A percentile compares a stretch with the other conserved stretches of the same genome.
Evolutionary conservation across 92 coral and sea anemone species (phyloP).

Genomic region (Hydrozoanthus gracilis): DNA sequence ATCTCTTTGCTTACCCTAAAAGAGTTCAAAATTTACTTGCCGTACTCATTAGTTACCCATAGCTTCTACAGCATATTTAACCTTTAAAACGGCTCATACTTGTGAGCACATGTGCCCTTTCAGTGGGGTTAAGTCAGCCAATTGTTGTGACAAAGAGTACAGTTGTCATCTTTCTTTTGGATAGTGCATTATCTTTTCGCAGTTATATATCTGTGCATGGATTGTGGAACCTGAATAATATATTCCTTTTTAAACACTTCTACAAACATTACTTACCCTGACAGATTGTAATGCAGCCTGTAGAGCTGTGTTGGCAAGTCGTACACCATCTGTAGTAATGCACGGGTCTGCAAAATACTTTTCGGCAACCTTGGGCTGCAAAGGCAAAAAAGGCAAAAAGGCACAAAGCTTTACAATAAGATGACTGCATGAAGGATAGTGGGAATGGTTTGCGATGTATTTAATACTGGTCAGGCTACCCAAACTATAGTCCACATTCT

Average conservation of each 20-base stretch:
- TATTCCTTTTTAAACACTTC: neutral
- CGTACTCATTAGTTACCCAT: too few relatives aligned
- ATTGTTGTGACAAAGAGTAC: too few relatives aligned
- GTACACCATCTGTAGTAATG: conserved; percentile 77
- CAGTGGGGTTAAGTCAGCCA: too few relatives aligned
- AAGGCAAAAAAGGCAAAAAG: conserved; percentile 3
- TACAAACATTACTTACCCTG: conserved; percentile 69
- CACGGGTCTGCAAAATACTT: conserved; percentile 77
- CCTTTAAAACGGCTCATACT: too few relatives aligned
- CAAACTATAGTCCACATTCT: too few relatives aligned
- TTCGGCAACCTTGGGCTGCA: conserved; percentile 84
- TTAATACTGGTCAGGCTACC: neutral
- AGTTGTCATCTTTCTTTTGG: too few relatives aligned
- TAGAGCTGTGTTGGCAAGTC: conserved; percentile 76
- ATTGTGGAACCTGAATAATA: neutral
- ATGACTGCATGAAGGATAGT: neutral
- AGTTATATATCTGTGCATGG: neutral
- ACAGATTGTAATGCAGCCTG: conserved; percentile 77
- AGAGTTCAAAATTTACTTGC: too few relatives aligned
- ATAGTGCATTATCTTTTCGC: too few relatives aligned
- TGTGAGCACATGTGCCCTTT: too few relatives aligned
- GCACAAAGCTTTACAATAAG: neutral
- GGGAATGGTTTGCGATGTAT: neutral
- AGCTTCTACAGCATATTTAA: too few relatives aligned
- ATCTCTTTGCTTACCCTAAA: too few relatives aligned